Evolutionary conservation across 2,113 vertebrate genomes (phyloP), one percentile per base, ranked within the genome.

Genomic region (Nasalis larvatus): DNA sequence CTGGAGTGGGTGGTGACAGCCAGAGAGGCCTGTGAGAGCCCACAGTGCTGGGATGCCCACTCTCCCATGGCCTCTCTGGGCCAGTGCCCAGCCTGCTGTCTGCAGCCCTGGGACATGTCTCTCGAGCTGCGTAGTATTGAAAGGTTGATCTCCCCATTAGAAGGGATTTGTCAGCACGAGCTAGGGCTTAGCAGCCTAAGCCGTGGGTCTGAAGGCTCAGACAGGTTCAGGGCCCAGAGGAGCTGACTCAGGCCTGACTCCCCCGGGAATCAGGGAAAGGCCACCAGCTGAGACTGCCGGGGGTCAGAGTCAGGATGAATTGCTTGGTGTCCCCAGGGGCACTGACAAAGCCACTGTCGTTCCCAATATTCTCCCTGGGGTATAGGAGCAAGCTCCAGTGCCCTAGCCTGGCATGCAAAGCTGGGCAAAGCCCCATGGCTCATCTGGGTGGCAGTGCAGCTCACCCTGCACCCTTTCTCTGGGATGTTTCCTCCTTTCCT

Each of bases 121-220:
- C 47, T 6, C 6, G 52, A 94, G 91, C 47, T 42, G 85, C 30
- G 63, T 32, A n/a, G n/a, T 97, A 98, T 97, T 96, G 98, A 98
- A 95, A 97, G 90, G 97, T 98, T 98, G 97, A 98, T 97, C 98
- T 98, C 92, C 91, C 98, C 91, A 96, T 98, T 98, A 98, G 94
- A 76, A 97, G 90, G 98, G 98, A 98, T 98, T 98, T 98, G 97
- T 97, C 92, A 71, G 96, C 85, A 93, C 3, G 45, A 95, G 96
- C 95, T 56, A 76, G 85, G 96, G 98, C 98, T 98, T 98, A 98
- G 87, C 20, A 1, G 92, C 84, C 87, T 98, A 98, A 98, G 98
- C 97, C 92, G 0, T 56, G 40, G 89, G 90, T 92, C 96, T 97
- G 95, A 97, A 97, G 95, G 85, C 90, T 97, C 92, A 92, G 97